Evolutionary conservation across 2,113 vertebrate species (phyloP).

Genomic region (Nasalis larvatus): DNA sequence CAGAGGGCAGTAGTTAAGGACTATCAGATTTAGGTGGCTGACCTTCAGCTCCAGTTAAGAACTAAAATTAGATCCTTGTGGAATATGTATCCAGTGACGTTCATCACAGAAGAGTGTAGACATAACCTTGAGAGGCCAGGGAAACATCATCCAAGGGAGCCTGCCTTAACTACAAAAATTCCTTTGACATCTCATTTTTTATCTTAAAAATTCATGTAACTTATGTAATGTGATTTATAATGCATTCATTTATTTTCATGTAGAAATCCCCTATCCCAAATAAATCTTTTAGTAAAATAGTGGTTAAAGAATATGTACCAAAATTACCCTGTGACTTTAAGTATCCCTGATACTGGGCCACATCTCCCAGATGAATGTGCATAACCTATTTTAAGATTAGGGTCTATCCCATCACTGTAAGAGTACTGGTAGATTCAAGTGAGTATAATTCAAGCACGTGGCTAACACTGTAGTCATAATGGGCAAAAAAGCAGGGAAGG

Average conservation of each 20-base stretch:
- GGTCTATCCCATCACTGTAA: background rate
- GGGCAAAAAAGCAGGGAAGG: background rate
- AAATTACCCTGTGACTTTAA: constrained; percentile 36
- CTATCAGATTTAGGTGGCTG: constrained; percentile 68
- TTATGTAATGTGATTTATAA: constrained; percentile 17
- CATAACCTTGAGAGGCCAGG: constrained; percentile 46
- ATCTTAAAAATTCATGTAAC: constrained; percentile 20
- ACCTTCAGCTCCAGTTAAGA: constrained; percentile 59
- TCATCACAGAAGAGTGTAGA: constrained; percentile 39
- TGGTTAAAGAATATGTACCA: background rate
- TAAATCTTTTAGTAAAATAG: constrained; percentile 35
- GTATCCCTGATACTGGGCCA: background rate
- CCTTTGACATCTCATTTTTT: constrained; percentile 28
- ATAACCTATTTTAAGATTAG: constrained; percentile 49
- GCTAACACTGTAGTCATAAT: background rate
- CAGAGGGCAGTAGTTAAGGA: constrained; percentile 65
- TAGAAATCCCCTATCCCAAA: background rate
- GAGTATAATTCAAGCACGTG: background rate
- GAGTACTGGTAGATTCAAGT: background rate
- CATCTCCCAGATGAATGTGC: constrained; percentile 22
- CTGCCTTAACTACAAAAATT: background rate
- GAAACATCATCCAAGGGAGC: background rate
- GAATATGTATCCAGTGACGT: constrained; percentile 60
- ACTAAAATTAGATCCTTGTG: constrained; percentile 74
- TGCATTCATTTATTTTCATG: background rate